phyloP scores from a whole-genome alignment of 1,140 invertebrate genomes.

The Potamilus streckersoni region DNA sequence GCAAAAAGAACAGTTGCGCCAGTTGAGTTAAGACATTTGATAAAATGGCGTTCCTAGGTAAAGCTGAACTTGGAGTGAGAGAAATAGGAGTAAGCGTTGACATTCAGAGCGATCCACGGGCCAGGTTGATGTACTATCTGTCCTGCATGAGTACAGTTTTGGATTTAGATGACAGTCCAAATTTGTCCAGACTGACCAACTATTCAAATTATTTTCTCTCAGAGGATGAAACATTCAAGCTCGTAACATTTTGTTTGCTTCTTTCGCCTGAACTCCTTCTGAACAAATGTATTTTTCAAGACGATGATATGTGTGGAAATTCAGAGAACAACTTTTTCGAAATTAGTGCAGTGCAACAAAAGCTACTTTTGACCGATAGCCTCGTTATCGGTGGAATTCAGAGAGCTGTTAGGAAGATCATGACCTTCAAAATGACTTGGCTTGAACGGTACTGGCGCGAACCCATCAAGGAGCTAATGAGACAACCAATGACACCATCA shows the following conservation, averaged over 20 bases:
- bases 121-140: conserved; percentile 46
- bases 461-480: conserved; percentile 6
- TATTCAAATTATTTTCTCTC: conserved; percentile 28
- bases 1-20: too few relatives aligned
- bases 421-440: conserved; percentile 30
- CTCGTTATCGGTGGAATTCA: conserved; percentile 36
- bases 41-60: conserved; percentile 27
- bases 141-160: conserved; percentile 41
- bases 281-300: conserved; percentile 42
- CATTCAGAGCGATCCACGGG: conserved; percentile 35
- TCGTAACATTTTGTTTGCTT: conserved; percentile 29
- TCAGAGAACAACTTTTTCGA: conserved; percentile 42
- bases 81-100: conserved; percentile 27
- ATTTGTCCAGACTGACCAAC: conserved; percentile 28
- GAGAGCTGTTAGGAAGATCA: conserved; percentile 35
- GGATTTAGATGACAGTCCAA: conserved; percentile 24
- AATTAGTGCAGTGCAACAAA: conserved; percentile 28
- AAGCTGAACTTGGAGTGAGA: conserved; percentile 32
- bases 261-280: conserved; percentile 39
- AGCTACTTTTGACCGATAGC: conserved; percentile 35
- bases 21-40: too few relatives aligned
- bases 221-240: conserved; percentile 21
- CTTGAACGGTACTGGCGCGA: conserved; percentile 7
- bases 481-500: background rate
- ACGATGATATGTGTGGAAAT: conserved; percentile 38